Base-by-base conservation (phyloP, 92 coral and sea anemone species). In the Epizoanthus rinbou region DNA sequence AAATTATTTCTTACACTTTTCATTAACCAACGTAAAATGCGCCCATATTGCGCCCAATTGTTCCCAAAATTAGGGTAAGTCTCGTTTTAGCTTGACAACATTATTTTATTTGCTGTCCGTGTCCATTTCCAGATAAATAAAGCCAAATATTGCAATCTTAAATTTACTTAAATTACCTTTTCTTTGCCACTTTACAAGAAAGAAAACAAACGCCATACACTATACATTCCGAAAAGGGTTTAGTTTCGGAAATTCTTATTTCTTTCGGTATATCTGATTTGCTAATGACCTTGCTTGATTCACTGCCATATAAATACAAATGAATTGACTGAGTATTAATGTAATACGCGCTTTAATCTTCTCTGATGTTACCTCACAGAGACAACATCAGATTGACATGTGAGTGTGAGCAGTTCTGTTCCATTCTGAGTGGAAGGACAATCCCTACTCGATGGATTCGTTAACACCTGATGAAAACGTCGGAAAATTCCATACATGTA, bases 241-340 rank as follows among this genome's bases (percentile, higher is more conserved):
- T 16, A 57, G 35, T 54, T 56, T 57, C 2, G 41, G 8, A 31
- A 54, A 1, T 56, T 31, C 17, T 17, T 15, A 67, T 1, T 15
- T 67, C 53, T 73, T 50, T 50, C 11, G 54, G 54, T 50, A 25
- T 9, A 28, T 9, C 35, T 60, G n/a, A 19, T 19, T 16, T n/a
- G 57, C 6, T 43, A 19, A 76, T 41, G 19, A 75, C 35, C 31
- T 25, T 75, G 57, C 9, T 13, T 43, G 19, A 45, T 18, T 73
- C 24, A 52, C 31, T 75, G 39, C 39, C 59, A 37, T 47, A 47
- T 47, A 47, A 1, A 47, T 47, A 47, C 14, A 47, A 47, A 8
- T 7, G 14, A 47, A 47, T 13, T 43, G 35, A 45, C 35, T 73
- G 45, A 52, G 54, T 75, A 75, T 75, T 76, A 37, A 59, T 58